Evolutionary conservation across 2,113 vertebrate species (phyloP), one percentile per base, ranked within the genome.

Genomic region (Gavia stellata): DNA sequence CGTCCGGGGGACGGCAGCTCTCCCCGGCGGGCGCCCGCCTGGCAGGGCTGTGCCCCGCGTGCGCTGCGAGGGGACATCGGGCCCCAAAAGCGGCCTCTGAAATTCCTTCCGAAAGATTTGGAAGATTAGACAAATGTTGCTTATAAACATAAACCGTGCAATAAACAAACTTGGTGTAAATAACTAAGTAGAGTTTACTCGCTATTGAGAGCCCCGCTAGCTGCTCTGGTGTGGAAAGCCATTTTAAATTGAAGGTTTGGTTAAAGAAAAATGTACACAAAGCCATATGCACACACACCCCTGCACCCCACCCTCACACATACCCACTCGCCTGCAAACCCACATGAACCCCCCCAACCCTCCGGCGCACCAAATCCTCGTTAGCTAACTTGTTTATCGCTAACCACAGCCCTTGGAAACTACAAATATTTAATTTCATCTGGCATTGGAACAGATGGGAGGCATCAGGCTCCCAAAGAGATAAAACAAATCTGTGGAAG

Each of bases 101-200:
- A 94, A 97, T 96, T 95, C 94, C 92, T 96, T 78, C 36, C 2
- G 29, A 61, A 94, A 92, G 95, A 93, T 95, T 78, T 17, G 95
- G 94, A 38, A 95, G 96, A 94, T 95, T 75, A 94, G 88, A 87
- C 62, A 33, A 96, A 96, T 14, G 94, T 83, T 91, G 94, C 94
- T 97, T 91, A 90, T 94, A 96, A 97, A 97, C 74, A 96, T 17
- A 44, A 95, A 89, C 95, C 29, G 86, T 75, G 94, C 90, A 93
- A 95, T 97, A 97, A 97, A 97, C 96, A 97, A 96, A 85, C 73
- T 47, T 3, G 94, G 90, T 86, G 95, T 88, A 97, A 97, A 96
- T 96, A 97, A 90, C 96, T 86, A 87, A 95, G 96, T 68, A 78
- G 96, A 36, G 87, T 58, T 95, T 59, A 47, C 53, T 78, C 2